A percentile compares a stretch with the other conserved stretches of the same genome.
These are phyloP conservation scores for Siniperca undulata DNA, from an alignment of 2,797 vertebrate species.

Conservation along the genomic window DNA sequence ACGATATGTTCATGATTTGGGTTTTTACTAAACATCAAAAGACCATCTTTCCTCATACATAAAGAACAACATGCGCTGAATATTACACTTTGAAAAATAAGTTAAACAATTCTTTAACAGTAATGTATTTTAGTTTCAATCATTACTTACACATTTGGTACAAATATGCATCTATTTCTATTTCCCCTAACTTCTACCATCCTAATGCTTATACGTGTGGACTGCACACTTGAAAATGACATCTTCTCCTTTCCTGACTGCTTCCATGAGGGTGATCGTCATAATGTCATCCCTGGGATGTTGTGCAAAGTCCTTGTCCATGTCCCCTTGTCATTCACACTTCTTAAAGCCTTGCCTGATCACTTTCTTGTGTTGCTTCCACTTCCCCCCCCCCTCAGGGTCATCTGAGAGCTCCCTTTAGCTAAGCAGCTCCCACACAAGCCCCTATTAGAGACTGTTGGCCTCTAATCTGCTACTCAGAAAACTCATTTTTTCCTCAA, in stretches of 20 bases:
- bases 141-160: background rate
- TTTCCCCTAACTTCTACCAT: background rate
- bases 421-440: slow-evolving; percentile 76
- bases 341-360: slow-evolving; percentile 19
- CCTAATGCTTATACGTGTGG: background rate
- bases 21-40: background rate
- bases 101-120: background rate
- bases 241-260: background rate
- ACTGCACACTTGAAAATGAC: too few relatives aligned
- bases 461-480: slow-evolving; percentile 80
- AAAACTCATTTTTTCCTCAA: slow-evolving; percentile 78
- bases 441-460: slow-evolving; percentile 72
- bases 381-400: background rate
- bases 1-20: background rate
- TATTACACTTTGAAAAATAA: too few relatives aligned
- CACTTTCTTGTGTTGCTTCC: background rate
- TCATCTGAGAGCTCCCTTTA: slow-evolving; percentile 53
- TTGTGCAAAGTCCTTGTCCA: background rate
- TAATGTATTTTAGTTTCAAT: background rate
- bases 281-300: background rate
- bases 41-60: background rate
- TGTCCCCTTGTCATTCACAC: background rate
- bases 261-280: background rate
- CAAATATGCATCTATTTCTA: background rate
- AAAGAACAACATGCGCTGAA: background rate